Conservation (phyloP, 2,888 invertebrate genomes). For the Scaptomyza flava region DNA sequence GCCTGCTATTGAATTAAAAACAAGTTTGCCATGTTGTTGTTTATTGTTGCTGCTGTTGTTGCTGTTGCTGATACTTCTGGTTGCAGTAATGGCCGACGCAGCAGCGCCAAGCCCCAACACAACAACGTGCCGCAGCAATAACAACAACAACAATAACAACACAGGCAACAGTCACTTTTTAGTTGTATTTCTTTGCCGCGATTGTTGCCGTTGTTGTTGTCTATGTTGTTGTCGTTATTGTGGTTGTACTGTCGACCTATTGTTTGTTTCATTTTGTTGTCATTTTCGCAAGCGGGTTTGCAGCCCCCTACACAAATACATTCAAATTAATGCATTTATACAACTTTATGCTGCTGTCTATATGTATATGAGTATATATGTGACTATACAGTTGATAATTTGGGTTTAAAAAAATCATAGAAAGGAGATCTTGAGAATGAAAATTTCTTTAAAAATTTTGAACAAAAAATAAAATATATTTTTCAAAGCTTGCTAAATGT, state of each 20-base stretch:
- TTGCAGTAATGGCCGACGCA: slow-evolving; percentile 70
- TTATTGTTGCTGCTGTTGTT: slow-evolving; percentile 27
- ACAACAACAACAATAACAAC: slow-evolving; percentile 46
- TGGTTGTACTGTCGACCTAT: slow-evolving; percentile 66
- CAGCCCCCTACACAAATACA: slow-evolving; percentile 34
- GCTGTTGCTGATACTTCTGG: slow-evolving; percentile 55
- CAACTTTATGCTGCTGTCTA: slow-evolving; percentile 21
- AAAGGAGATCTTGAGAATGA: too few relatives aligned
- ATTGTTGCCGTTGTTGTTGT: slow-evolving; percentile 28
- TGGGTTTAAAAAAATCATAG: neutral
- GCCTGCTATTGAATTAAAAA: slow-evolving; percentile 82
- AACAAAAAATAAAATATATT: too few relatives aligned
- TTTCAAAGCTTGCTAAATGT: too few relatives aligned
- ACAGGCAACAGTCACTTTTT: slow-evolving; percentile 62
- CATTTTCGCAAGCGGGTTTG: slow-evolving; percentile 69
- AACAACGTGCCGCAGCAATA: slow-evolving; percentile 56
- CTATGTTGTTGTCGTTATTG: slow-evolving; percentile 44
- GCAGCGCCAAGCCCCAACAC: slow-evolving; percentile 58
- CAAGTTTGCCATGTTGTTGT: slow-evolving; percentile 63
- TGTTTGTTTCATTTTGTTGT: slow-evolving; percentile 70
- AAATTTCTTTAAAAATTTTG: too few relatives aligned
- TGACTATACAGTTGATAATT: slow-evolving; percentile 28
- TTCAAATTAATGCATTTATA: slow-evolving; percentile 9
- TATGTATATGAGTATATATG: slow-evolving; percentile 29
- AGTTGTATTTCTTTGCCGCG: slow-evolving; percentile 40